Base-by-base conservation (phyloP, 2,888 invertebrate species). In the Campoplex capitator region DNA sequence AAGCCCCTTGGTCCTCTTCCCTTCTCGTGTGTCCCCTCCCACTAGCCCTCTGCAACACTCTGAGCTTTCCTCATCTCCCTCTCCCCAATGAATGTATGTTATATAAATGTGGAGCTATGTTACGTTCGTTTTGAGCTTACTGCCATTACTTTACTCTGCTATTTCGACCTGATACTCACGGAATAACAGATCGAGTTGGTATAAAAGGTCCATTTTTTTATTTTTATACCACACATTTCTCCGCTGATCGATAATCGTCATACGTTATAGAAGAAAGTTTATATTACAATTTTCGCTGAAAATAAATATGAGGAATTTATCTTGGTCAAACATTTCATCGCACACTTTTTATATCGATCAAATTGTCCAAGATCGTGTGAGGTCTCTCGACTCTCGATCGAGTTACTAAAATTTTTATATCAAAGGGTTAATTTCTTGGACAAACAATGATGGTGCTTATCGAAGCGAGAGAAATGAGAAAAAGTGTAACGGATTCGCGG, bases 1-100 rank as follows among this genome's bases (percentile, higher is more conserved):
- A 94, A 93, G 91, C 90, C 89, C 88, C 88, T 89, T 88, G 89
- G 87, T 86, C 87, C 82, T 71, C 68, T 77, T 68, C 70, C 84
- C 87, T 84, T 81, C 85, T 79, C 83, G 70, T 48, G 80, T 83
- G 79, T 88, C 88, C 78, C 86, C 83, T 83, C 76, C 74, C 77
- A 74, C 80, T 48, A 67, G 42, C 42, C 89, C 88, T 88, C 81
- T 56, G 11, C 38, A 11, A 48, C 83, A 84, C 84, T 79, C 89
- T 74, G 35, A 6, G 42, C 35, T 73, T 75, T 67, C 51, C 81
- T 75, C 74, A 11, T 54, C 32, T 68, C 28, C 56, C 74, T 56
- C 28, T 13, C 51, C 45, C 28, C 32, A 28, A 18, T n/a, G 28
- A 7, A 9, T 62, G 18, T 42, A 68, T 6, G 45, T 76, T 32